A percentile compares a stretch with the other conserved stretches of the same genome.
These are phyloP conservation scores for Echeneis naucrates DNA, from an alignment of 2,797 vertebrate genomes.

Conservation along the genomic window DNA sequence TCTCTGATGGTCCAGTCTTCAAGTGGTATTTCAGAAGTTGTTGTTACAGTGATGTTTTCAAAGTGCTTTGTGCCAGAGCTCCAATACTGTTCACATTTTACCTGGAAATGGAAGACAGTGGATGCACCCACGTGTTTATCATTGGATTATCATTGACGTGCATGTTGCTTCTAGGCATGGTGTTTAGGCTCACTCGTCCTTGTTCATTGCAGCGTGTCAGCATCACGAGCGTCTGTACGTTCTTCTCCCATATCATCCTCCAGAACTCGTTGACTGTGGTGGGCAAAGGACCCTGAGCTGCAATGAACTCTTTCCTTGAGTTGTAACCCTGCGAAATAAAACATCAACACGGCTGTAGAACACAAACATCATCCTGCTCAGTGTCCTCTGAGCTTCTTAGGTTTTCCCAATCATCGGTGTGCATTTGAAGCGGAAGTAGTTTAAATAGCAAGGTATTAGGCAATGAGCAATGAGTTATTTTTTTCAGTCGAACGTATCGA, in stretches of 20 bases:
- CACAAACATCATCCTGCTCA: conserved; percentile 15
- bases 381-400: background rate
- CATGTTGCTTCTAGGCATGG: background rate
- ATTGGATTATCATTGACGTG: background rate
- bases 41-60: conserved; percentile 86
- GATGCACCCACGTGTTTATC: background rate
- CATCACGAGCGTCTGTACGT: conserved; percentile 92
- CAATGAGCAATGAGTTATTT: conserved; percentile 9
- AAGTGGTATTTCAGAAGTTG: conserved; percentile 87
- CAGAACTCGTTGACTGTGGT: conserved; percentile 93
- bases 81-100: conserved; percentile 98
- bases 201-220: conserved; percentile 95
- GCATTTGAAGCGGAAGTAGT: background rate
- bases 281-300: conserved; percentile 96
- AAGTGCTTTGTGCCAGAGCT: conserved; percentile 83
- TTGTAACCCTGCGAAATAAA: conserved; percentile 88
- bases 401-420: background rate
- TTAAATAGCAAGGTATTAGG: conserved; percentile 14
- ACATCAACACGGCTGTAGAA: conserved; percentile 12
- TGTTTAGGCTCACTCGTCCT: conserved; percentile 88
- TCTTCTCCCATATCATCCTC: conserved; percentile 98
- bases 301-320: conserved; percentile 93
- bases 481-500: conserved; percentile 16
- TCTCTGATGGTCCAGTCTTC: conserved; percentile 97
- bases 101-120: conserved; percentile 64